Base-by-base conservation (phyloP, 2,888 invertebrate species). In the Aradus depressus region DNA sequence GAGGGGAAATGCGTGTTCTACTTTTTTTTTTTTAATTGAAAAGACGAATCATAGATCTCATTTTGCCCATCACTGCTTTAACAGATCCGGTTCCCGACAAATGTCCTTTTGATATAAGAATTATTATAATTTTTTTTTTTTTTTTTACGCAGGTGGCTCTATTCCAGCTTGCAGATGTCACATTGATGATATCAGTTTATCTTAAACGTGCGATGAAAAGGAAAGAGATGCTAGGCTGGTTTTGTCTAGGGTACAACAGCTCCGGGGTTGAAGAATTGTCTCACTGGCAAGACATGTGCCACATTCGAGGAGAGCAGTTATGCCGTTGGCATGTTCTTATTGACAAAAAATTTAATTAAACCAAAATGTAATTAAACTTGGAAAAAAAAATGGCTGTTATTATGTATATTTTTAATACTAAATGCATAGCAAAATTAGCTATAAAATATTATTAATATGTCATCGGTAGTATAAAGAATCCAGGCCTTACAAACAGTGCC, bases 141-240 rank as follows among this genome's bases (percentile, higher is more conserved):
- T 50, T 59, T 63, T 19, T 58, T 58, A n/a, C n/a, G 18, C 66
- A 90, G 88, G 91, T 95, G 64, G 90, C 95, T 34, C 75, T 93
- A 59, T 95, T 93, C 68, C 95, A 95, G 73, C 73, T 95, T 55
- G 88, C 84, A 35, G 95, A 95, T 64, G 93, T 95, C 48, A 95
- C 93, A 2, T 74, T 95, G 59, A 90, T 93, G 83, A 80, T 92
- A 57, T 89, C 91, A 1, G 88, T 93, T 51, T 93, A 93, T 75
- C 81, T 81, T 64, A 86, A 91, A 67, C 83, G 89, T 58, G 84
- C 91, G 60, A 88, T 92, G 67, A 95, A 93, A 67, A 83, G 89
- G 60, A 89, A 93, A 65, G 93, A 95, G 69, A 89, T 93, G 86
- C 86, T 95, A 60, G 95, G 95, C 54, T 95, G 95, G 93, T 90